Evolutionary conservation across 2,888 invertebrate genomes (phyloP).

Genomic region (Chymomyza caudatula): DNA sequence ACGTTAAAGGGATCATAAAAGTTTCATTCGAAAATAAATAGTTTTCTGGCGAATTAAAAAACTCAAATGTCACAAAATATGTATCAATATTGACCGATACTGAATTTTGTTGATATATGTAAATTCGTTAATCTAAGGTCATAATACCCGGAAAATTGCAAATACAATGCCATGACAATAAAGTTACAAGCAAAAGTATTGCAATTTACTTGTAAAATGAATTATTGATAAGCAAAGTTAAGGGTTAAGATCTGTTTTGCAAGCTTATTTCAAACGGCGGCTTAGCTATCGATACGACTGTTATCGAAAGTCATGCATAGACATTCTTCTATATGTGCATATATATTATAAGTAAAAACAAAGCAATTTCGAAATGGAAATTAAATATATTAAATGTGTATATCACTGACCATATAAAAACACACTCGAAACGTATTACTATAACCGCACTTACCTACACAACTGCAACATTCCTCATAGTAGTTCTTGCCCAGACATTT

Average conservation of each 20-base stretch:
- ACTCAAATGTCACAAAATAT: no score
- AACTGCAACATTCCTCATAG: constrained; percentile 96
- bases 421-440: neutral
- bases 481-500: constrained; percentile 89
- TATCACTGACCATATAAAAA: constrained; percentile 53
- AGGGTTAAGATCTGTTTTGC: constrained; percentile 14
- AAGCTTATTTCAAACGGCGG: constrained; percentile 51
- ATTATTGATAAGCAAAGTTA: constrained; percentile 23
- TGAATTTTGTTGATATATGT: no score
- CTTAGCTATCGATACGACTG: constrained; percentile 53
- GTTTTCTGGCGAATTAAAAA: no score
- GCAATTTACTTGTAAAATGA: no score
- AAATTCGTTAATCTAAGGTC: no score
- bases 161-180: no score
- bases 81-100: no score
- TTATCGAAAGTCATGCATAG: constrained; percentile 16
- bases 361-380: constrained; percentile 30
- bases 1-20: no score
- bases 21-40: no score
- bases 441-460: constrained; percentile 88
- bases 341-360: constrained; percentile 16
- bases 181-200: no score
- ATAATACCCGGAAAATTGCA: no score
- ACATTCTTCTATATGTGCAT: neutral
- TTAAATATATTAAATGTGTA: constrained; percentile 45